Percentiles rank a stretch among this genome's conserved stretches.
Evolutionary conservation across 2,888 invertebrate genomes (phyloP).

Genomic region (Leucania comma): DNA sequence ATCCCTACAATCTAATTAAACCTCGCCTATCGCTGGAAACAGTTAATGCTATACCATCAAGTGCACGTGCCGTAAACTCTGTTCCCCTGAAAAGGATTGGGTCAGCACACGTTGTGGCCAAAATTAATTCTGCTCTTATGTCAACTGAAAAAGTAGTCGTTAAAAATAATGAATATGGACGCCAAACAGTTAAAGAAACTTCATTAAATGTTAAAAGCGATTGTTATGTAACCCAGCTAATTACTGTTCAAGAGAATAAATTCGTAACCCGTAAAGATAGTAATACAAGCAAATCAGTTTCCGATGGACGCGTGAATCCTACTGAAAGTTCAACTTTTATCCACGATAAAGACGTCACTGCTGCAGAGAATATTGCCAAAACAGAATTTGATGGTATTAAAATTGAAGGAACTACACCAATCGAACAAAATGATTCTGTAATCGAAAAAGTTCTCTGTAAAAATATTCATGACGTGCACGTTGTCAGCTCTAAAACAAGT

Average conservation of each 20-base stretch:
- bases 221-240: background rate
- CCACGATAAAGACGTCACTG: background rate
- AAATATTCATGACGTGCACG: background rate
- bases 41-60: background rate
- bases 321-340: background rate
- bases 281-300: background rate
- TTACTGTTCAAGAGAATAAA: background rate
- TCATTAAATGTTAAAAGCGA: slow-evolving; percentile 21
- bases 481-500: slow-evolving; percentile 1
- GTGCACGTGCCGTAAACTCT: background rate
- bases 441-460: background rate
- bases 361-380: background rate
- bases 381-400: background rate
- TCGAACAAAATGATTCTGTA: background rate
- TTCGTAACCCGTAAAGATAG: background rate
- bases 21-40: slow-evolving; percentile 18
- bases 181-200: background rate
- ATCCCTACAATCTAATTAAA: slow-evolving; percentile 34
- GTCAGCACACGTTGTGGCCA: background rate
- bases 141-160: background rate
- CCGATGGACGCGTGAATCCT: background rate
- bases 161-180: background rate
- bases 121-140: slow-evolving; percentile 4
- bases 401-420: background rate
- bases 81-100: background rate